Evolutionary conservation across 1,140 invertebrate species (phyloP), one percentile per base, ranked within the genome.

Genomic region (Caenorhabditis inopinata): DNA sequence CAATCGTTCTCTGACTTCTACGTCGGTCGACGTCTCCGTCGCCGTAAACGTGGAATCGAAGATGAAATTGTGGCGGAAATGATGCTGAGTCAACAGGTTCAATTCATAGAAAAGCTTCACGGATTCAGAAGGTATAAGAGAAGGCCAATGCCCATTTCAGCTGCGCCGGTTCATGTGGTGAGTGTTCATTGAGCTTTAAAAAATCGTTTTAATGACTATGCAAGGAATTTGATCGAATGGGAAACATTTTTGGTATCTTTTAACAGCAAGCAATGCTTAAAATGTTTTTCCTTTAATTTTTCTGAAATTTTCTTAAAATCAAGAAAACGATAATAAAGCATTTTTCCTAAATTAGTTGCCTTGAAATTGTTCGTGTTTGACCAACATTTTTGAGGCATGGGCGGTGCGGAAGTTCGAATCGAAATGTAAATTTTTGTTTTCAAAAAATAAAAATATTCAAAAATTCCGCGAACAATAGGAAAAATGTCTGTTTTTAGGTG

Each of bases 31-130:
- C 58, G 58, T 18, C 58, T 68, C 23, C 58, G n/a, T 21, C 32
- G 58, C 4, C 32, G 58, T 38, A 68, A 68, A 42, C 32, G 58
- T 38, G 32, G 58, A 21, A 68, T 68, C 21, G 58, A 68, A 38
- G 58, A 68, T 42, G 58, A 68, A n/a, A 68, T 68, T 68, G 9
- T 68, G 32, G 32, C 58, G 32, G 58, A 68, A n/a, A 68, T 68
- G 58, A 11, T 68, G 32, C 25, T 68, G 5, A 68, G 7, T 21
- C 32, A 68, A 21, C 58, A 68, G 21, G n/a, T 68, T n/a, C 32
- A 38, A n/a, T 68, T 68, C 11, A 68, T 68, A 21, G 32, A 38
- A 14, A 68, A 68, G n/a, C 32, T 68, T 18, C 25, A 42, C 5
- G 11, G 58, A 42, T 68, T 68, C 21, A 38, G 58, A 38, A 38